phyloP scores from a whole-genome alignment of 2,888 invertebrate genomes.

The Charanyca ferruginea region DNA sequence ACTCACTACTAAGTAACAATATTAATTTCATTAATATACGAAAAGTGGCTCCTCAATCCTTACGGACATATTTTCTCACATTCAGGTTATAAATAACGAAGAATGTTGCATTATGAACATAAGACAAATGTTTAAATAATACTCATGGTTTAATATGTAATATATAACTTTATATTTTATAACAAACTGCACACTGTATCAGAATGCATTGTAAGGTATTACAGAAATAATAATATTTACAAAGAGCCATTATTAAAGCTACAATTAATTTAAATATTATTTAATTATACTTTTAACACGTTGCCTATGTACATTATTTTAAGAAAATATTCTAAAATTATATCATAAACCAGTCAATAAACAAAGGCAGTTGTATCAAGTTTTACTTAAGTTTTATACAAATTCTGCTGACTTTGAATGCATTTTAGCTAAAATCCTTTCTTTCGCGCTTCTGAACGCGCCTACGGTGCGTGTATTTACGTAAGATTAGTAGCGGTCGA shows the following conservation, averaged over 20 bases:
- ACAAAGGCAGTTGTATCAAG: constrained; percentile 82
- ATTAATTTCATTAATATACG: too few relatives aligned
- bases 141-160: constrained; percentile 68
- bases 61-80: too few relatives aligned
- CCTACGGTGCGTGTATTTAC: too few relatives aligned
- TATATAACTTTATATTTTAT: constrained; percentile 89
- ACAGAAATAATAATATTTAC: constrained; percentile 85
- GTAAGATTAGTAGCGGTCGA: too few relatives aligned
- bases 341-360: constrained; percentile 80
- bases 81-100: too few relatives aligned
- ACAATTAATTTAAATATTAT: constrained; percentile 83
- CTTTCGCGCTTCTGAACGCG: too few relatives aligned
- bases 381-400: constrained; percentile 67
- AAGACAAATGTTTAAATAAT: constrained; percentile 64
- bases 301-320: constrained; percentile 64
- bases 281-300: constrained; percentile 66
- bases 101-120: constrained; percentile 37
- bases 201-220: constrained; percentile 79
- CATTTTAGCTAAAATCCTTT: constrained; percentile 63
- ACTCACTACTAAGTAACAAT: too few relatives aligned
- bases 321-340: constrained; percentile 73
- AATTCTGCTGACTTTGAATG: constrained; percentile 41
- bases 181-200: constrained; percentile 86
- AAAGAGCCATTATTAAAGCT: constrained; percentile 80
- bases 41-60: too few relatives aligned